Evolutionary conservation across 2,113 vertebrate genomes (phyloP).

Genomic region (Dasyornis broadbenti): DNA sequence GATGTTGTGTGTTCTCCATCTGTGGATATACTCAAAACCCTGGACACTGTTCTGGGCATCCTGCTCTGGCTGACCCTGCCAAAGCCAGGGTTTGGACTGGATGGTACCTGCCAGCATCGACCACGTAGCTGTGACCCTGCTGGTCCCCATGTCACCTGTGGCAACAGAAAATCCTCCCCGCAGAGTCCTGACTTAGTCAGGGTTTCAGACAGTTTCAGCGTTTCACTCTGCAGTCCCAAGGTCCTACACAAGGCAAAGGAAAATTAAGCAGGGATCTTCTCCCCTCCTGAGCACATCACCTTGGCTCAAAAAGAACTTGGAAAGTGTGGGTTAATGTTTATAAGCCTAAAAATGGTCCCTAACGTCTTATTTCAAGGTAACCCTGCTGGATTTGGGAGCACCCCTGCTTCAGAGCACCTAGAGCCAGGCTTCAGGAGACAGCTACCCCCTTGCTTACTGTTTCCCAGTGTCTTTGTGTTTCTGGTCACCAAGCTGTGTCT

Average conservation of each 20-base stretch:
- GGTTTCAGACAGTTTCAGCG: not conserved
- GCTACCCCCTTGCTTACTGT: not conserved
- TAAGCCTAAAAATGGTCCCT: not conserved
- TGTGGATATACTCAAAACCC: not conserved
- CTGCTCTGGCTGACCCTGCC: not conserved
- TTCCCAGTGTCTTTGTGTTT: not conserved
- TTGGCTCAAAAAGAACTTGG: not conserved
- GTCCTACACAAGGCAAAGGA: not conserved
- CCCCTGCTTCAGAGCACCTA: not conserved
- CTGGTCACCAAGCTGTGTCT: not conserved
- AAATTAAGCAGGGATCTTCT: not conserved
- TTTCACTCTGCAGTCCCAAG: not conserved
- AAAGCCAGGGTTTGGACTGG: rapidly evolving
- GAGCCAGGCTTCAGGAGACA: not conserved
- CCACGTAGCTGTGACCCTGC: not conserved
- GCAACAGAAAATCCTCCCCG: not conserved
- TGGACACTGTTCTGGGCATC: not conserved
- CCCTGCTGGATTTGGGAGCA: not conserved
- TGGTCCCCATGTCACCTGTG: not conserved
- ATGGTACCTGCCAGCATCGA: not conserved
- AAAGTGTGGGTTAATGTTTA: not conserved
- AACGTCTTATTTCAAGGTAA: not conserved
- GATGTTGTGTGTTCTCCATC: not conserved
- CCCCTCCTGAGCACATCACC: not conserved
- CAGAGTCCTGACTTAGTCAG: not conserved